Evolutionary conservation across 2,113 vertebrate species (phyloP), one percentile per base, ranked within the genome.

Genomic region (Burhinus bistriatus): DNA sequence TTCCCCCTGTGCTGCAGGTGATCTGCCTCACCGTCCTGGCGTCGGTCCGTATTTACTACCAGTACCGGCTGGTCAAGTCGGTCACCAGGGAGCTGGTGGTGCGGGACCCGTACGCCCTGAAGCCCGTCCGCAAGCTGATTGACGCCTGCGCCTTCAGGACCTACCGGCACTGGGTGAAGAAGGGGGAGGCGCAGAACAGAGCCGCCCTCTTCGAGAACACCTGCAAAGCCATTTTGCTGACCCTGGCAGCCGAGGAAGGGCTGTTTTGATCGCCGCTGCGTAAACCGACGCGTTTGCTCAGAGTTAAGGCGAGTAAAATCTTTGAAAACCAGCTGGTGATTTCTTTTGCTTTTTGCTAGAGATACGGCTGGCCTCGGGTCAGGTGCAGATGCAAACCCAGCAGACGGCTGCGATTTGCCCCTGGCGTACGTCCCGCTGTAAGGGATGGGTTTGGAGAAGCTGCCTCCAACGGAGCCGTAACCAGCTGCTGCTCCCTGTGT

Each of bases 151-250:
- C 99, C 11, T 99, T 99, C 98, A 98, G 99, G 86, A 99, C 99
- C 95, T 99, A 99, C 5, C 99, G 99, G 85, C 99, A 99, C 98
- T 99, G 99, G 99, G 99, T 99, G 87, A 99, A 99, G 98, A 99
- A 99, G 82, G 99, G 99, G 30, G 99, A 99, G 95, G 98, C 99
- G 2, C 99, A 99, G 98, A 99, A 99, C 98, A 98, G 99, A 93
- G 99, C 99, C 0, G 99, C 99, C 17, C 98, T 99, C 89, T 99
- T 99, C 4, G 99, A 99, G 98, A 99, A 99, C 98, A 99, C 99
- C 17, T 99, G 99, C 80, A 99, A 99, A 92, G 98, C 99, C 15
- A 98, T 99, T 91, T 97, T 99, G 94, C 97, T 99, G 52, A 99
- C 99, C 10, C 87, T 99, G 58, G 97, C 95, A 0, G 94, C 98